Percentiles rank a stretch among this genome's conserved stretches.
These are phyloP conservation scores for Trichonephila inaurata DNA, from an alignment of 1,140 invertebrate species.

Conservation along the genomic window DNA sequence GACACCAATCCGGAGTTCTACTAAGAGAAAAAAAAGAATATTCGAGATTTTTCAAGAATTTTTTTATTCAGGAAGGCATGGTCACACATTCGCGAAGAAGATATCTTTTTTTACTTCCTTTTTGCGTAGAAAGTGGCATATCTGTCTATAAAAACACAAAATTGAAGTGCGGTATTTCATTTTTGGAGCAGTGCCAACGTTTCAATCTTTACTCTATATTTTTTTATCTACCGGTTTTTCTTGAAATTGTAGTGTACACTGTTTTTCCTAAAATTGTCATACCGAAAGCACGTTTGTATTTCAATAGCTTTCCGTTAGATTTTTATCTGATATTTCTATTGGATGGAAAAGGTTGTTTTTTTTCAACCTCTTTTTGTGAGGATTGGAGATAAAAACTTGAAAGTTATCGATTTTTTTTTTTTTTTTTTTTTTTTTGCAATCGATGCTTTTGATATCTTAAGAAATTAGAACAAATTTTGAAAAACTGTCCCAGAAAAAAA, in stretches of 20 bases:
- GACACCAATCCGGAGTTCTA: background rate
- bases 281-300: slow-evolving; percentile 28
- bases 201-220: slow-evolving; percentile 5
- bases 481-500: too few relatives aligned
- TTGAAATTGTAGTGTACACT: slow-evolving; percentile 3
- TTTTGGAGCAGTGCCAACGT: slow-evolving; percentile 23
- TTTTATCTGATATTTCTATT: background rate
- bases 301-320: background rate
- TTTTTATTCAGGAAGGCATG: background rate
- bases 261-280: slow-evolving; percentile 9
- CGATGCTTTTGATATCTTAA: background rate
- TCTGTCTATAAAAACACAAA: slow-evolving; percentile 53
- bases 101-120: slow-evolving; percentile 24
- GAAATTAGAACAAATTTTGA: too few relatives aligned
- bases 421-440: background rate
- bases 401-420: background rate
- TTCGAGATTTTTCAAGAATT: background rate
- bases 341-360: background rate
- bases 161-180: slow-evolving; percentile 44
- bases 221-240: background rate
- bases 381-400: background rate
- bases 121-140: slow-evolving; percentile 35
- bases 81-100: slow-evolving; percentile 30
- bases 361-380: background rate
- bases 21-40: background rate